These are phyloP conservation scores for Nomada lathburiana DNA, from an alignment of 2,888 invertebrate species.

Conservation along the genomic window DNA sequence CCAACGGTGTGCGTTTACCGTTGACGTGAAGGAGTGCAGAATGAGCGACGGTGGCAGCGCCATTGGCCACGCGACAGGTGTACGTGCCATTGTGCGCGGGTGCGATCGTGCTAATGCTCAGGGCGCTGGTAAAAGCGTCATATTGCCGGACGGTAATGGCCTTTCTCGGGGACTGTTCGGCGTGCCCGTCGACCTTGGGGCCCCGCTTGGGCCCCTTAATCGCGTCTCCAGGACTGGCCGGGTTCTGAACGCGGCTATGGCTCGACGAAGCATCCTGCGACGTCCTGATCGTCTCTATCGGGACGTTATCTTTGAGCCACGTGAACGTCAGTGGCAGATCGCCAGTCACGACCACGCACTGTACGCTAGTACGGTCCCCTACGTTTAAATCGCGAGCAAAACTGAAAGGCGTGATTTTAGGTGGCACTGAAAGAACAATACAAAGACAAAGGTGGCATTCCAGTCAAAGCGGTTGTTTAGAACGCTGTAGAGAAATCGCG, in stretches of 20 bases:
- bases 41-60: constrained; percentile 86
- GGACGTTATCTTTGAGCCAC: constrained; percentile 88
- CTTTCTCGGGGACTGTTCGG: constrained; percentile 73
- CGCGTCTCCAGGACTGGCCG: constrained; percentile 65
- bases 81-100: constrained; percentile 87
- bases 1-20: constrained; percentile 85
- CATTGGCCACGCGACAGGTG: constrained; percentile 87
- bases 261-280: constrained; percentile 74
- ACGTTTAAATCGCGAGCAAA: constrained; percentile 88
- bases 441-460: constrained; percentile 77
- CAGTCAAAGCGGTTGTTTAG: constrained; percentile 70
- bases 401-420: constrained; percentile 88
- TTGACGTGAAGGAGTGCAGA: constrained; percentile 87
- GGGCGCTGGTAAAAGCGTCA: constrained; percentile 87
- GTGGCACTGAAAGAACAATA: constrained; percentile 86
- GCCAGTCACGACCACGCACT: constrained; percentile 87
- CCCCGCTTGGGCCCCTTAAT: constrained; percentile 69
- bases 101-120: constrained; percentile 87
- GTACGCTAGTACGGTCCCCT: constrained; percentile 87
- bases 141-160: constrained; percentile 86
- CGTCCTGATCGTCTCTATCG: constrained; percentile 81
- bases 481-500: constrained; percentile 58
- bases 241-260: constrained; percentile 67
- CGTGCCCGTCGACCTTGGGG: constrained; percentile 64
- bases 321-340: constrained; percentile 88